Percentiles rank a stretch among this genome's conserved stretches.
These are phyloP conservation scores for Chaetophractus vellerosus DNA, from an alignment of 2,797 vertebrate genomes.

Conservation along the genomic window DNA sequence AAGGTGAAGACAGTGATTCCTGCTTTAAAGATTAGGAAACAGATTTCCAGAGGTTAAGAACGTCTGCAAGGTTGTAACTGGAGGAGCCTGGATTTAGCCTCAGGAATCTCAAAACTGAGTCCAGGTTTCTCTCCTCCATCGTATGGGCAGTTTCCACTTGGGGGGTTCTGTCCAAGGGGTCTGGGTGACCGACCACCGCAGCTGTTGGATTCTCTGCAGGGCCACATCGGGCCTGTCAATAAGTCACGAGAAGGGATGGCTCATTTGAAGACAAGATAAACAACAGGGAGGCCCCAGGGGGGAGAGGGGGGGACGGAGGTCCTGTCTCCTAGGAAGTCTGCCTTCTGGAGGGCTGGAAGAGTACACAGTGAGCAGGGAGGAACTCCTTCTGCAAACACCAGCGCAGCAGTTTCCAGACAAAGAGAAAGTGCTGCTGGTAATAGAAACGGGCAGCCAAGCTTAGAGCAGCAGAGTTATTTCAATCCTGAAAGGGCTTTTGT, in stretches of 20 bases:
- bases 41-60: neutral
- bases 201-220: slow-evolving; percentile 21
- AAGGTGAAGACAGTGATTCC: neutral
- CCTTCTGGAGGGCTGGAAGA: slow-evolving; percentile 7
- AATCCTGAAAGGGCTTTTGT: slow-evolving; percentile 75
- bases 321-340: slow-evolving; percentile 79
- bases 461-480: slow-evolving; percentile 47
- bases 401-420: slow-evolving; percentile 74
- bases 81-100: slow-evolving; percentile 10
- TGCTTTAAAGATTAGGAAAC: neutral
- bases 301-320: slow-evolving; percentile 79
- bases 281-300: slow-evolving; percentile 80
- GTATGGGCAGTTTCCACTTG: neutral
- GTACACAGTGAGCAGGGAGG: slow-evolving; percentile 57
- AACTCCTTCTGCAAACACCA: slow-evolving; percentile 71
- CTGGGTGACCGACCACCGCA: neutral
- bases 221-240: slow-evolving; percentile 32
- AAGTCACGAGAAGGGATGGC: slow-evolving; percentile 68
- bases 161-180: neutral
- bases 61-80: neutral
- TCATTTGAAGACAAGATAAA: slow-evolving; percentile 83
- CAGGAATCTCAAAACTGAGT: neutral
- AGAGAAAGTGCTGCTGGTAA: slow-evolving; percentile 52
- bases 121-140: neutral
- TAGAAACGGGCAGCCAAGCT: neutral